phyloP scores from a whole-genome alignment of 2,113 vertebrate species.

The Symphodus melops region DNA sequence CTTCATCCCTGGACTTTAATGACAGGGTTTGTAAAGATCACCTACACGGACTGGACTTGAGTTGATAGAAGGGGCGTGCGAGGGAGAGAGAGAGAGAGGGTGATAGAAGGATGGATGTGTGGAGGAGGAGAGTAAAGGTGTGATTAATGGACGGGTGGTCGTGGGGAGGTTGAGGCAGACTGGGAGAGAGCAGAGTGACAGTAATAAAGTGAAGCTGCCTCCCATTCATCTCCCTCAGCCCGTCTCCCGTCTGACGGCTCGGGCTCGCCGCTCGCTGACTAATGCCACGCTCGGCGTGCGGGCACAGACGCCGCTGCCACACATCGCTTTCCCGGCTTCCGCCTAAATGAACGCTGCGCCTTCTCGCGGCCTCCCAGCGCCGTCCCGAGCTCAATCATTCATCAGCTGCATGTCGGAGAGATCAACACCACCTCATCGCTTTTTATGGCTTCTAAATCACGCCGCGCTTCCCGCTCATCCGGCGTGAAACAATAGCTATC shows the following conservation, averaged over 20 bases:
- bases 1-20: neutral
- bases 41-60: slow-evolving; percentile 17
- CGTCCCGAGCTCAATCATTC: slow-evolving; percentile 67
- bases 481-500: slow-evolving; percentile 62
- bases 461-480: slow-evolving; percentile 64
- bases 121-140: slow-evolving; percentile 65
- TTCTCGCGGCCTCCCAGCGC: slow-evolving; percentile 57
- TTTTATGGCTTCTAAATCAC: slow-evolving; percentile 78
- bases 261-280: slow-evolving; percentile 93
- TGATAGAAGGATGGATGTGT: slow-evolving; percentile 56
- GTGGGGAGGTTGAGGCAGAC: slow-evolving; percentile 93
- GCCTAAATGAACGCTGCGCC: slow-evolving; percentile 64
- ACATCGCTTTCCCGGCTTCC: slow-evolving; percentile 62
- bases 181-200: slow-evolving; percentile 98
- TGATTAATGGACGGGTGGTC: slow-evolving; percentile 88
- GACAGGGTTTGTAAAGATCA: slow-evolving; percentile 16
- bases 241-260: slow-evolving; percentile 89
- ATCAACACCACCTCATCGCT: slow-evolving; percentile 78
- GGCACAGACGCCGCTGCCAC: slow-evolving; percentile 82
- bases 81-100: slow-evolving; percentile 49
- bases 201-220: slow-evolving; percentile 98
- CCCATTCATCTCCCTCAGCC: slow-evolving; percentile 99
- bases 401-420: slow-evolving; percentile 65
- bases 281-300: slow-evolving; percentile 97
- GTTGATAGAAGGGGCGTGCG: slow-evolving; percentile 29